Evolutionary conservation across 2,888 invertebrate species (phyloP), one percentile per base, ranked within the genome.

Genomic region (Teleiodes luculella): DNA sequence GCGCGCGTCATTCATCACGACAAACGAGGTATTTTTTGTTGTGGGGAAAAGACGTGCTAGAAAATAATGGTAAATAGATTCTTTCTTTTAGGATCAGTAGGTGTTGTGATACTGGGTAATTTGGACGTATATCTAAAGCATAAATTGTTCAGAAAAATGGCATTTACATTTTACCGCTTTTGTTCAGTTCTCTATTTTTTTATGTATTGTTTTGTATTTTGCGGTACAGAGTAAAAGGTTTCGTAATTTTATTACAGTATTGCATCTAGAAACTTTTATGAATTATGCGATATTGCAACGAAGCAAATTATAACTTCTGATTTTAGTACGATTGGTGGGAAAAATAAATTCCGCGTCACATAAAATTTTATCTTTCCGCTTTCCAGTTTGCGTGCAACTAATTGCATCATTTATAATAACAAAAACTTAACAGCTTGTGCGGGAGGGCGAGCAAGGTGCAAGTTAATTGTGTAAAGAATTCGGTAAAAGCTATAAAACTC

Each of bases 401-500:
- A 82, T 82, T 81, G 76, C 66, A 73, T 74, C 71, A 76, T 82
- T 83, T 75, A 76, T 71, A 73, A 70, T 68, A 69, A 76, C 75
- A 78, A 76, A 78, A 80, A 72, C 68, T 73, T 73, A 75, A 75
- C 70, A 74, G 70, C 62, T 66, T 65, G 63, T 70, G 67, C 68
- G 67, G 68, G 72, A 74, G 81, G 18, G 39, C 39, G 18, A 10
- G 39, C 39, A 16, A 14, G 78, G 81, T 72, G 76, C 64, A 70
- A 78, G 73, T 83, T 83, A 80, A 85, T 83, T 80, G 84, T 80
- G 83, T 82, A 79, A 83, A 80, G 78, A 80, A 82, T 82, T 81
- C 77, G 72, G 78, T 80, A 81, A 80, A 79, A 77, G 82, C 79
- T 68, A 81, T 85, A 83, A 85, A 86, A 83, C 75, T 82, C 74